Percentiles rank a stretch among this genome's conserved stretches.
phyloP scores from a whole-genome alignment of 2,797 vertebrate species.

The Trematomus bernacchii region DNA sequence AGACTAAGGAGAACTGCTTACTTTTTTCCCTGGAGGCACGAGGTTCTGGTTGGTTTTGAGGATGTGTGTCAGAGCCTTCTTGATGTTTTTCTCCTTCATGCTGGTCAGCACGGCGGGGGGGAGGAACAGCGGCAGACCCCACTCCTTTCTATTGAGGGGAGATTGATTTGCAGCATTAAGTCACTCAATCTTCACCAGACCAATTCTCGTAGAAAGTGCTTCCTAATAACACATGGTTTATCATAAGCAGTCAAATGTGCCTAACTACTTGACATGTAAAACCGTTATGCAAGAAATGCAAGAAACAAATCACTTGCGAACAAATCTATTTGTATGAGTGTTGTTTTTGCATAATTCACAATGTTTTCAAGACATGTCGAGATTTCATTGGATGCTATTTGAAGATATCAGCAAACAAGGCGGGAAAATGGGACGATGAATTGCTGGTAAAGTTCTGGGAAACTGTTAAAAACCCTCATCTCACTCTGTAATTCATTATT shows the following conservation, averaged over 20 bases:
- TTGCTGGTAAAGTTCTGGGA: too few relatives aligned
- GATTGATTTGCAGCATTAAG: slow-evolving; percentile 35
- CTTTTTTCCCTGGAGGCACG: slow-evolving; percentile 98
- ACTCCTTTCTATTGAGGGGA: slow-evolving; percentile 92
- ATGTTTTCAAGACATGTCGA: background rate
- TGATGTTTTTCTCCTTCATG: slow-evolving; percentile 99
- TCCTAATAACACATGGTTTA: background rate
- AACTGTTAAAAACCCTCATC: too few relatives aligned
- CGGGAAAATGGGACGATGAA: background rate
- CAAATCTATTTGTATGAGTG: background rate
- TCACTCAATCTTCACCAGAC: background rate
- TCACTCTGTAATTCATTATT: slow-evolving; percentile 11
- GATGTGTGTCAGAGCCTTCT: slow-evolving; percentile 98
- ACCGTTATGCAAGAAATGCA: too few relatives aligned
- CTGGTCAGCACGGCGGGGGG: slow-evolving; percentile 96
- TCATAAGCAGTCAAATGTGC: background rate
- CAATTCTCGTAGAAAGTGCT: background rate
- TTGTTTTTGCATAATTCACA: background rate
- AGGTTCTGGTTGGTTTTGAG: slow-evolving; percentile 99
- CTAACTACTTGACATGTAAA: background rate
- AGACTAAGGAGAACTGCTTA: slow-evolving; percentile 73
- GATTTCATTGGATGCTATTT: background rate
- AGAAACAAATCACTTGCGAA: too few relatives aligned
- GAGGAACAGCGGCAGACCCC: slow-evolving; percentile 96
- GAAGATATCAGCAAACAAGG: background rate